These are phyloP conservation scores for Leguminivora glycinivorella DNA, from an alignment of 1,140 invertebrate genomes.

Conservation along the genomic window DNA sequence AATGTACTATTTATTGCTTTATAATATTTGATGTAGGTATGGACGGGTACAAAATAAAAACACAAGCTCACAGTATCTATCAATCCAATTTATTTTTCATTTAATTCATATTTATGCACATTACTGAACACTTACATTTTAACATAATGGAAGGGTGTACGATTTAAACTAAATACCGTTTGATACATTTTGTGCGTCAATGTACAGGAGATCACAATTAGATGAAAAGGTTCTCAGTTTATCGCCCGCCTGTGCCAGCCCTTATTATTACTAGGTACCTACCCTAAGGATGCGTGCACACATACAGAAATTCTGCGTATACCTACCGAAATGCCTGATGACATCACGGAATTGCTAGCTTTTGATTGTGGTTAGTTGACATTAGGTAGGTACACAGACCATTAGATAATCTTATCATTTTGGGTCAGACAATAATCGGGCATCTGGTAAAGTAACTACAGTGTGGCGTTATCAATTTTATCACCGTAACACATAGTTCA, in stretches of 20 bases:
- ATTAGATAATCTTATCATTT: slow-evolving; percentile 20
- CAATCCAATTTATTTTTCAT: slow-evolving; percentile 57
- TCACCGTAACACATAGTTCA: neutral
- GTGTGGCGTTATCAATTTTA: neutral
- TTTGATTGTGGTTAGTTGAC: no score
- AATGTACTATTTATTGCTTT: neutral
- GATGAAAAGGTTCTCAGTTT: no score
- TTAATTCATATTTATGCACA: slow-evolving; percentile 60
- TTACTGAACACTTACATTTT: slow-evolving; percentile 43
- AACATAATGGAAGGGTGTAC: slow-evolving; percentile 31
- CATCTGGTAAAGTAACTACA: no score
- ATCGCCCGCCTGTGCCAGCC: no score
- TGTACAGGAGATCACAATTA: no score
- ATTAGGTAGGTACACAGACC: neutral
- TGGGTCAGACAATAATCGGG: slow-evolving; percentile 11
- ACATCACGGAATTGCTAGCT: no score
- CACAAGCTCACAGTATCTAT: slow-evolving; percentile 57
- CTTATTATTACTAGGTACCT: no score
- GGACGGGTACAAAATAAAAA: slow-evolving; percentile 44
- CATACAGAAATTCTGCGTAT: no score
- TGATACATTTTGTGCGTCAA: slow-evolving; percentile 41
- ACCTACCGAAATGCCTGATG: no score
- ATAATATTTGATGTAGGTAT: neutral
- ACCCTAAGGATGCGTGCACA: no score
- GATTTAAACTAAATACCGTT: slow-evolving; percentile 39